Evolutionary conservation across 2,113 vertebrate genomes (phyloP), one percentile per base, ranked within the genome.

Genomic region (Suricata suricatta): DNA sequence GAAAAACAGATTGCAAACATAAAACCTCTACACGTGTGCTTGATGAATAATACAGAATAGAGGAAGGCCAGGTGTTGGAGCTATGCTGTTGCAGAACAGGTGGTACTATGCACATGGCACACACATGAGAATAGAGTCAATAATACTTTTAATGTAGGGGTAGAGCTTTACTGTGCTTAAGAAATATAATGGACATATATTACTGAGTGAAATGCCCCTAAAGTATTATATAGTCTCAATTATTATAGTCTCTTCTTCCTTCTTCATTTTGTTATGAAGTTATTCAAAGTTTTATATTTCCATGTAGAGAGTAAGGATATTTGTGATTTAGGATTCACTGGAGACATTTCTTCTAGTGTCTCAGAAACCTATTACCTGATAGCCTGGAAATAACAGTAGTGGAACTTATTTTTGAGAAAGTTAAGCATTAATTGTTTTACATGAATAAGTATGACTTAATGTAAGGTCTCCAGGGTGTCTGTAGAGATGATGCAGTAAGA

Each of bases 1-100:
- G 23, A 91, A 33, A 79, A 92, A 71, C 33, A 90, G 66, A 23
- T n/a, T 91, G 69, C 33, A 72, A 85, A 68, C 38, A 17, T 80
- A 92, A 87, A 96, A 63, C 1, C 25, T 90, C 33, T 82, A 29
- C 33, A 77, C 7, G 8, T 21, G 13, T 88, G 47, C 77, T 93
- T 77, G 57, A 76, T 92, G 57, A 95, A 82, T 93, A 95, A 85
- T 69, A 93, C 27, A 95, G 74, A 57, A 47, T 29, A 33, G n/a
- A 79, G 14, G 29, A 90, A 85, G 14, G 5, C 54, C n/a, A 79
- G 60, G 19, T 21, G 64, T 81, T 94, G 25, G 10, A 29, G 13
- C 5, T 33, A 3, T 60, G 35, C 38, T 81, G 7, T 64, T 41
- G 7, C 6, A 54, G 33, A 77, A 90, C 33, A 95, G 41, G 79